These are phyloP conservation scores for Sarcophaga bullata DNA, from an alignment of 1,140 invertebrate species.

Conservation along the genomic window DNA sequence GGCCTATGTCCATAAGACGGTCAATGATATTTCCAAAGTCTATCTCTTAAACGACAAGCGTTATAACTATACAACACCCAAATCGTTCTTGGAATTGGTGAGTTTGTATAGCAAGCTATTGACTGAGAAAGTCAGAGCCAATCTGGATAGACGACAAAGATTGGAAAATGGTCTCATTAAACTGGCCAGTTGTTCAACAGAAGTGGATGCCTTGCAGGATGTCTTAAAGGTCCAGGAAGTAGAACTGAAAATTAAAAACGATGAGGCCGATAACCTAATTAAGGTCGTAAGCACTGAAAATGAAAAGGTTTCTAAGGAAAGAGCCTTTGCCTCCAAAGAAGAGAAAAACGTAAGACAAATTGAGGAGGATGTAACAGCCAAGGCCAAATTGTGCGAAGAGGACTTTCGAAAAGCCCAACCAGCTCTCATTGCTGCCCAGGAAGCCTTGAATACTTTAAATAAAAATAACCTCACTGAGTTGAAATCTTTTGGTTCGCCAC, in stretches of 20 bases:
- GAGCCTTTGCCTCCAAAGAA: slow-evolving; percentile 82
- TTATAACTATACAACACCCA: slow-evolving; percentile 97
- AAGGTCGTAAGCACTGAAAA: slow-evolving; percentile 89
- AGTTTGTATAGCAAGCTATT: slow-evolving; percentile 86
- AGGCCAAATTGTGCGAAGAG: slow-evolving; percentile 86
- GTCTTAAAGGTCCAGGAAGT: slow-evolving; percentile 89
- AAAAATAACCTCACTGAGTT: slow-evolving; percentile 94
- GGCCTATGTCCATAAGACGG: slow-evolving; percentile 88
- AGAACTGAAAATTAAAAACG: slow-evolving; percentile 88
- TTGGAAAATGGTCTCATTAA: slow-evolving; percentile 90
- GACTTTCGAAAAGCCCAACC: slow-evolving; percentile 93
- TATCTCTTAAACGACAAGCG: slow-evolving; percentile 88
- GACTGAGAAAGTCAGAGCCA: slow-evolving; percentile 78
- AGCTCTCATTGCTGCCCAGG: slow-evolving; percentile 86
- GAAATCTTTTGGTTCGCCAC: slow-evolving; percentile 90
- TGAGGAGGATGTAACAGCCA: slow-evolving; percentile 85
- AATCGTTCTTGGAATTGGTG: slow-evolving; percentile 95
- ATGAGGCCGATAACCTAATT: slow-evolving; percentile 90
- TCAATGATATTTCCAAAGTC: slow-evolving; percentile 84
- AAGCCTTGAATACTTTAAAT: slow-evolving; percentile 91
- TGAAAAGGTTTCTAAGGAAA: slow-evolving; percentile 88
- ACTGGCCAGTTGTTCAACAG: slow-evolving; percentile 81
- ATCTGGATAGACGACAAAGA: slow-evolving; percentile 81
- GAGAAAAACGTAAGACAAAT: slow-evolving; percentile 90
- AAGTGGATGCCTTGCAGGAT: slow-evolving; percentile 75